Base-by-base conservation (phyloP, 2,797 vertebrate genomes). In the Brachymystax lenok region DNA sequence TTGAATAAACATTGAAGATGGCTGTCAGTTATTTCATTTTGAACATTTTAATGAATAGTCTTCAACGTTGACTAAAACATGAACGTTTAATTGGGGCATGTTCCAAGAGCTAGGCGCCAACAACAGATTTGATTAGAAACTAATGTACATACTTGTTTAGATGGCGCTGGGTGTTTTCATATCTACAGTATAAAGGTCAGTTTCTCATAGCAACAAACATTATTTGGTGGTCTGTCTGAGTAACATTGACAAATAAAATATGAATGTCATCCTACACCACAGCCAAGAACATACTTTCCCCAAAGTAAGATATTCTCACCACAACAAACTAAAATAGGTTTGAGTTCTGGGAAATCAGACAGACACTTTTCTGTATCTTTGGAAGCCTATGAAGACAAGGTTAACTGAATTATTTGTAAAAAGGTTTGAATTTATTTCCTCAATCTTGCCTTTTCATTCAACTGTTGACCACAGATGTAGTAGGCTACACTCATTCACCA, bases 1-100 rank as follows among this genome's bases (percentile, higher is more conserved):
- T 86, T 75, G n/a, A 79, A 85, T 82, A 77, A 79, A 80, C 83
- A 83, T 76, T 84, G 84, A 88, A 83, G 82, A 84, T 87, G 83
- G 90, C 84, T 88, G 88, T 87, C 82, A 70, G 69, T 77, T 77
- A 67, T 77, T 83, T 84, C 61, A 46, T 61, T 69, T 74, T 74
- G 52, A 78, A 89, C 86, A 81, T 88, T 90, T 87, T 86, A 84
- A 85, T 86, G 84, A 85, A 82, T 74, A 81, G 77, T 83, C 52
- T 78, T 71, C 68, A 71, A 19, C 24, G 19, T 68, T 66, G 56
- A 59, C 69, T 33, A 3, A 40, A 40, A 69, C 69, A 52, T 10
- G 66, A 56, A 54, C 13, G 54, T 40, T 82, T 70, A 79, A 77
- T 54, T 33, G 73, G 64, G 64, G 64, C 64, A 16, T 4, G 5